phyloP scores from a whole-genome alignment of 2,888 invertebrate genomes.

The Gisinianus flammeolus region DNA sequence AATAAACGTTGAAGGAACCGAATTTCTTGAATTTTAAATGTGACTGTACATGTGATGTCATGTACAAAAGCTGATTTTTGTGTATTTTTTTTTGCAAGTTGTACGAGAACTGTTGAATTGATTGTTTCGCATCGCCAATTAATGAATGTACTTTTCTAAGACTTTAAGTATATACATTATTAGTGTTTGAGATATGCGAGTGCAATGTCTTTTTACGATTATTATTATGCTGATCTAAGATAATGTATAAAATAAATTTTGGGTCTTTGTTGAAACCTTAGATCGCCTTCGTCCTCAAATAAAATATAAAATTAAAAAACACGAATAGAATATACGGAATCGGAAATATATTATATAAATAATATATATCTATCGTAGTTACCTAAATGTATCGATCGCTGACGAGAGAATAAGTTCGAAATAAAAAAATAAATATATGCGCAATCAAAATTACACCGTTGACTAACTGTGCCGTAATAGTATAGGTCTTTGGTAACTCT shows the following conservation, averaged over 20 bases:
- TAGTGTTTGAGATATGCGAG: background rate
- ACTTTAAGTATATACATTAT: background rate
- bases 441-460: no score
- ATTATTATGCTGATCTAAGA: background rate
- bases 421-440: background rate
- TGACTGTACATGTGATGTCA: no score
- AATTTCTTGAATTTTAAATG: no score
- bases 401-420: background rate
- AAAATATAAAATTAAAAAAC: background rate
- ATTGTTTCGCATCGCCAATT: background rate
- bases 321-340: no score
- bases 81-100: no score
- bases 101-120: background rate
- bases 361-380: background rate
- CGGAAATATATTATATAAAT: no score
- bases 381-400: background rate
- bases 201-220: background rate
- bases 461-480: no score
- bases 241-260: background rate
- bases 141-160: background rate
- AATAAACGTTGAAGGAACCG: no score
- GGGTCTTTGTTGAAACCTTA: background rate
- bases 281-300: slow-evolving; percentile 2
- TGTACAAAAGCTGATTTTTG: no score
- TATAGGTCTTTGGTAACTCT: no score